Evolutionary conservation across 1,140 invertebrate species (phyloP).

Genomic region (Trissolcus basalis): DNA sequence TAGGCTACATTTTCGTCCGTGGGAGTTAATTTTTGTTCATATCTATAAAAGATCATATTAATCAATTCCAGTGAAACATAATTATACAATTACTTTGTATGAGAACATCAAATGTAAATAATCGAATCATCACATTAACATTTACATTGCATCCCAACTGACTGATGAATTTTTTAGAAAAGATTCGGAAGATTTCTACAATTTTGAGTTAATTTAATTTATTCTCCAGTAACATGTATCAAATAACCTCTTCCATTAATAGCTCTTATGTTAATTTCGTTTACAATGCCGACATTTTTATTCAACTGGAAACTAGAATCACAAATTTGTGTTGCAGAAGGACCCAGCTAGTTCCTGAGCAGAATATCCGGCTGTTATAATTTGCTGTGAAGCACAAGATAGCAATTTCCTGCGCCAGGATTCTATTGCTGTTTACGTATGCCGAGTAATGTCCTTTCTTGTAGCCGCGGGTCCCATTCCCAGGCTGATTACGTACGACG

Average conservation of each 20-base stretch:
- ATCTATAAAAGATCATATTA: too few species aligned
- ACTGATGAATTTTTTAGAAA: too few species aligned
- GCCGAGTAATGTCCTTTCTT: slow-evolving; percentile 39
- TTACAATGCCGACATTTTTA: neutral
- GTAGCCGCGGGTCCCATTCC: slow-evolving; percentile 38
- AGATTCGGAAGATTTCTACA: too few species aligned
- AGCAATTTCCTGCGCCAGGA: slow-evolving; percentile 26
- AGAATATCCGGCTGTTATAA: slow-evolving; percentile 8
- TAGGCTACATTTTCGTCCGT: too few species aligned
- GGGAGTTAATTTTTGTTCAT: too few species aligned
- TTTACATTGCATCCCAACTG: too few species aligned
- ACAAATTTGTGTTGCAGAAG: too few species aligned
- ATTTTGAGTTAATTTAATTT: too few species aligned
- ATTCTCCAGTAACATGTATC: neutral
- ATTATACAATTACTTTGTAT: too few species aligned
- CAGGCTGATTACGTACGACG: slow-evolving; percentile 48
- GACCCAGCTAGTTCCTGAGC: neutral
- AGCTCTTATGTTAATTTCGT: neutral
- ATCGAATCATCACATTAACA: too few species aligned
- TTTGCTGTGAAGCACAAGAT: slow-evolving; percentile 10
- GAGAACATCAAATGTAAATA: too few species aligned
- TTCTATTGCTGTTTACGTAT: slow-evolving; percentile 40
- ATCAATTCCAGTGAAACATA: too few species aligned
- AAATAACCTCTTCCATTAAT: neutral
- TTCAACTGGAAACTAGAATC: neutral